Evolutionary conservation across 1,140 invertebrate species (phyloP).

Genomic region (Conus ventricosus): DNA sequence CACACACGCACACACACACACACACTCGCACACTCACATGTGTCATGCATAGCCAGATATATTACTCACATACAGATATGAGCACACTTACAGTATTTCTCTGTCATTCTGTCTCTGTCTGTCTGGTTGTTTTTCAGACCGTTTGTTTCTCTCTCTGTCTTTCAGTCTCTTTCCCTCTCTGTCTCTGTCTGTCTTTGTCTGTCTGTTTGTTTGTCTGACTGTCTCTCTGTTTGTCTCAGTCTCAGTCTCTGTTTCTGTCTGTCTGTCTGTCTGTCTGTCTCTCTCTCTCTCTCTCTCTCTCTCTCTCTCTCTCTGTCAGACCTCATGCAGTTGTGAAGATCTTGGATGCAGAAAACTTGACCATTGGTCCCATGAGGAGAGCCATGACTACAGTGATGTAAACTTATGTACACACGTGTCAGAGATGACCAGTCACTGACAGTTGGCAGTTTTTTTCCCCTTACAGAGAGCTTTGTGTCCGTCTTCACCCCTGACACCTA

Average conservation of each 20-base stretch:
- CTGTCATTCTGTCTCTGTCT: neutral
- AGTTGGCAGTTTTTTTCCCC: neutral
- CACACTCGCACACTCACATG: too few species aligned
- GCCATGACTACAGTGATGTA: neutral
- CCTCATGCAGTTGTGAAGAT: neutral
- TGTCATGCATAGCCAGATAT: too few species aligned
- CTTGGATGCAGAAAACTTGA: neutral
- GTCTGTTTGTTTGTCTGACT: neutral
- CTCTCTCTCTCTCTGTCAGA: too few species aligned
- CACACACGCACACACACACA: too few species aligned
- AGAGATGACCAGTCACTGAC: too few species aligned
- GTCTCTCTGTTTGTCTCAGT: neutral
- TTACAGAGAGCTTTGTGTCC: slow-evolving; percentile 70
- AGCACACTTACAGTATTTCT: neutral
- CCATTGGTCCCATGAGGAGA: neutral
- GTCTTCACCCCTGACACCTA: slow-evolving; percentile 70
- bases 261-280: too few species aligned
- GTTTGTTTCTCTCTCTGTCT: neutral
- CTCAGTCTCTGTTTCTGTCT: too few species aligned
- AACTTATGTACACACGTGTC: too few species aligned
- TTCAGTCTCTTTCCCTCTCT: neutral
- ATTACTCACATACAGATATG: too few species aligned
- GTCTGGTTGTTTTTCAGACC: neutral
- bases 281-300: too few species aligned
- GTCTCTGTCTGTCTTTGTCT: neutral